Base-by-base conservation (phyloP, 2,113 vertebrate species). In the Oenanthe oenanthe region DNA sequence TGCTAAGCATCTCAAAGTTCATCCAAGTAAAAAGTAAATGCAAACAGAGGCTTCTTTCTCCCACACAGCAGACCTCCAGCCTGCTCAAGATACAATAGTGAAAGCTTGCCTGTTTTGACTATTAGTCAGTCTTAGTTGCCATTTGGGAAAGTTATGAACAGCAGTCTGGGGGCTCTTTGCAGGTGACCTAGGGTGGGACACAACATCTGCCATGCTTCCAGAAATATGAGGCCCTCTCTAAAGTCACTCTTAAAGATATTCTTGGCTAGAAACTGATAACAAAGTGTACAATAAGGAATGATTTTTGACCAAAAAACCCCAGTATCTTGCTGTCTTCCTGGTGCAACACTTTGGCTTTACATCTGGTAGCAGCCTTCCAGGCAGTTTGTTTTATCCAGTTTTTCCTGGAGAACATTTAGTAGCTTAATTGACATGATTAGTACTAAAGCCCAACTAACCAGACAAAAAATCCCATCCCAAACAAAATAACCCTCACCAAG, bases 21-120 rank as follows among this genome's bases (percentile, higher is more conserved):
- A 45, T 81, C 32, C 57, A 85, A 91, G 83, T 67, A 90, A 74
- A 89, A 95, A 95, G 36, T 51, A 82, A 92, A 89, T 63, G 83
- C 88, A 79, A 92, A 86, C 72, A 84, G 83, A 82, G 63, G 57
- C 38, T 85, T 38, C 42, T 81, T 83, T 87, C 68, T 93, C 84
- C 48, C 54, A 68, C 45, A n/a, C 31, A 47, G 79, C 88, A 95
- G 73, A 65, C 48, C 81, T 85, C 24, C n/a, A 91, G 83, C 61
- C 57, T 63, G 67, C 47, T 89, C 45, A 40, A 53, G 40, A 75
- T 48, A 81, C 28, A 48, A n/a, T 32, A 48, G 79, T 92, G 73
- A 81, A 91, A 91, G 38, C 53, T 78, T 85, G 48, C 58, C 70
- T 75, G n/a, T 89, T 89, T 62, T 76, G 51, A 47, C 48, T 51